Percentiles rank a stretch among this genome's conserved stretches.
These are phyloP conservation scores for Ephydatia muelleri DNA, from an alignment of 37 sponge, comb jelly and placozoan species.

Conservation along the genomic window DNA sequence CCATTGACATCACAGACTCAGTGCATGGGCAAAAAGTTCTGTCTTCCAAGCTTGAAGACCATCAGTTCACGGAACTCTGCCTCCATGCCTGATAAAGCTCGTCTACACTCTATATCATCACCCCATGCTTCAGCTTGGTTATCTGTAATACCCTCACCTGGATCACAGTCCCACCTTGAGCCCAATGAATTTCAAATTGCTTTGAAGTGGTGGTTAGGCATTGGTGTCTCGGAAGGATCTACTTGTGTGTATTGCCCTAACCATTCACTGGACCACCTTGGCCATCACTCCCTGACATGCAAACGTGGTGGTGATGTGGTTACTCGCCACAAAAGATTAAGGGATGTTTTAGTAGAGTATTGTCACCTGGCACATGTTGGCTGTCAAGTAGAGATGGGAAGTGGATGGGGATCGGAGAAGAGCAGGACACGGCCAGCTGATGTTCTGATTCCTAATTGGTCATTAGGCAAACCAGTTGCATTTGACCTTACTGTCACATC, in stretches of 20 bases:
- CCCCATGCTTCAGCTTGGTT: neutral
- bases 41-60: too few species aligned
- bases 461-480: neutral
- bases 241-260: neutral
- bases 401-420: neutral
- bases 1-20: too few species aligned
- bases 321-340: neutral
- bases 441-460: neutral
- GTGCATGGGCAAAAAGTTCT: too few species aligned
- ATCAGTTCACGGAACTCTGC: too few species aligned
- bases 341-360: neutral
- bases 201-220: neutral
- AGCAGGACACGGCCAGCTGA: neutral
- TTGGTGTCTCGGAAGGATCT: neutral
- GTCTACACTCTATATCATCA: neutral
- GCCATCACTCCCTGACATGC: too few species aligned
- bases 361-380: neutral
- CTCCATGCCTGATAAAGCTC: neutral
- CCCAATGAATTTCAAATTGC: neutral
- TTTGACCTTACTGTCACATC: neutral
- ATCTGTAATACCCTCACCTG: neutral
- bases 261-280: neutral
- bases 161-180: neutral
- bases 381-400: neutral
- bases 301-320: too few species aligned